These are phyloP conservation scores for Chlorops oryzae DNA, from an alignment of 1,140 invertebrate species.

Conservation along the genomic window DNA sequence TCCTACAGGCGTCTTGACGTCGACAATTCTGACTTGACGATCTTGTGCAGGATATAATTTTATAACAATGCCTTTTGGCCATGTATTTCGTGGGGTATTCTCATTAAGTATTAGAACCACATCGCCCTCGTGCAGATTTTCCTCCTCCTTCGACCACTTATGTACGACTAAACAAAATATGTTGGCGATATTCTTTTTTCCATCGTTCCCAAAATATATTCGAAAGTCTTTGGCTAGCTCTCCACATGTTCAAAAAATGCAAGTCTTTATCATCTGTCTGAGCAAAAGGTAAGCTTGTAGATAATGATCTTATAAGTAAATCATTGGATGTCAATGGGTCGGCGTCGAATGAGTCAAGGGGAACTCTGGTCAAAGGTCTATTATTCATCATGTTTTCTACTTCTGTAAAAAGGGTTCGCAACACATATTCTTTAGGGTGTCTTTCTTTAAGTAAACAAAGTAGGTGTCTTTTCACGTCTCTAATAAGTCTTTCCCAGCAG, in stretches of 20 bases:
- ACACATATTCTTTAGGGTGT: constrained; percentile 16
- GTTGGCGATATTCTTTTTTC: neutral
- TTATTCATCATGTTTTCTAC: too few species aligned
- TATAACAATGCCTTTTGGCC: too few species aligned
- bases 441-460: too few species aligned
- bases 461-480: too few species aligned
- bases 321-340: constrained; percentile 4
- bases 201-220: neutral
- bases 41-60: constrained; percentile 19
- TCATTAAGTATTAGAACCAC: constrained; percentile 8
- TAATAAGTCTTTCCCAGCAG: too few species aligned
- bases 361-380: too few species aligned
- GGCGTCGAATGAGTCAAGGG: constrained; percentile 14
- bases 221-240: too few species aligned
- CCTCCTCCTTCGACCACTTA: constrained; percentile 4
- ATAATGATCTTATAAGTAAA: too few species aligned
- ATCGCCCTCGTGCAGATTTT: neutral
- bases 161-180: too few species aligned
- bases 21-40: constrained; percentile 17
- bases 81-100: constrained; percentile 13
- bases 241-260: constrained; percentile 13
- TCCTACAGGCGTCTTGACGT: constrained; percentile 18
- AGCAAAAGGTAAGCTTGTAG: too few species aligned
- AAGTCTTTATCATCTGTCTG: constrained; percentile 6
- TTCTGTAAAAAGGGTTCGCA: too few species aligned